Percentiles rank a stretch among this genome's conserved stretches.
Evolutionary conservation across 2,888 invertebrate species (phyloP).

Genomic region (Anorthoa munda): DNA sequence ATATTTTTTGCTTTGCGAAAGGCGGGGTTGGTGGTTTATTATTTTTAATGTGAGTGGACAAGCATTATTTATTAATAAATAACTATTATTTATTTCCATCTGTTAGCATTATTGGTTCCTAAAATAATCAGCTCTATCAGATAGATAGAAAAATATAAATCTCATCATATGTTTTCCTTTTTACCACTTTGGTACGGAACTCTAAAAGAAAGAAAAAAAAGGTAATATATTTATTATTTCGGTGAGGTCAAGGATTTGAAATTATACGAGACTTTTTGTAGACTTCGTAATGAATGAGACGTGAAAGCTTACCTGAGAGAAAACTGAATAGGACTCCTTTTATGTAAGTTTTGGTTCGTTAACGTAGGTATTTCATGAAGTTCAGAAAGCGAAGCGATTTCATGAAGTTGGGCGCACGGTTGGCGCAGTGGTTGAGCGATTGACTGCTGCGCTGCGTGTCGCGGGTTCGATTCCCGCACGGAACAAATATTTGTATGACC

Average conservation of each 20-base stretch:
- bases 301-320: constrained; percentile 58
- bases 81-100: too few species aligned
- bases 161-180: background rate
- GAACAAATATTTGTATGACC: too few species aligned
- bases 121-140: background rate
- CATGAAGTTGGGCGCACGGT: too few species aligned
- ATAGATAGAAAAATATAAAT: background rate
- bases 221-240: constrained; percentile 75
- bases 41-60: too few species aligned
- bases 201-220: constrained; percentile 46
- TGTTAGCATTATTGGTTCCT: too few species aligned
- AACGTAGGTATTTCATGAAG: constrained; percentile 46
- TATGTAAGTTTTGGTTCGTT: constrained; percentile 60
- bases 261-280: constrained; percentile 68
- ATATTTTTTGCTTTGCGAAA: too few species aligned
- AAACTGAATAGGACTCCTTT: constrained; percentile 61
- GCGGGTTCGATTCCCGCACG: too few species aligned
- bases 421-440: too few species aligned
- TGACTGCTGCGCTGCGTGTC: too few species aligned
- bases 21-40: too few species aligned
- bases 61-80: too few species aligned
- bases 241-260: constrained; percentile 70
- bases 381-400: too few species aligned
- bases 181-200: background rate
- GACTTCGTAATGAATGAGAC: constrained; percentile 69